phyloP scores from a whole-genome alignment of 2,797 vertebrate genomes.

The Astyanax mexicanus region DNA sequence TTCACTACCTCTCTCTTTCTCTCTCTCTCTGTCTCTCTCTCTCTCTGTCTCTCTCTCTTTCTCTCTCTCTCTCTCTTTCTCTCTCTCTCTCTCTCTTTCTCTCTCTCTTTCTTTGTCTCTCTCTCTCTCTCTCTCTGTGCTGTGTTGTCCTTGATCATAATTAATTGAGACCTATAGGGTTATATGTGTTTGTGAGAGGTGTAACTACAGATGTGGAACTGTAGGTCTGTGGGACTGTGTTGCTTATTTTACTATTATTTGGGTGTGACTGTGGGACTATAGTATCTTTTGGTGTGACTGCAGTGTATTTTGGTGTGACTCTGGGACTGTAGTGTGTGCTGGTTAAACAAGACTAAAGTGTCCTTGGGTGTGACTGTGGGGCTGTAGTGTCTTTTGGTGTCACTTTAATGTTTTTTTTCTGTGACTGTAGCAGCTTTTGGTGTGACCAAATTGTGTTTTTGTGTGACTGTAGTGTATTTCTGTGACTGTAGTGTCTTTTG shows the following conservation, averaged over 20 bases:
- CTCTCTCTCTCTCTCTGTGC: conserved; percentile 6
- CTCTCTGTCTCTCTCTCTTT: conserved; percentile 6
- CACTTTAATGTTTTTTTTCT: too few relatives aligned
- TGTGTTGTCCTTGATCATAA: conserved; percentile 10
- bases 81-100: not conserved
- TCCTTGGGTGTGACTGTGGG: not conserved
- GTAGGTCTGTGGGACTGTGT: not conserved
- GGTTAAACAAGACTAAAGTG: too few relatives aligned
- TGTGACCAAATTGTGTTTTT: not conserved
- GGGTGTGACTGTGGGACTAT: not conserved
- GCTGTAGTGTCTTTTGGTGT: not conserved
- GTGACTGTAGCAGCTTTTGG: not conserved
- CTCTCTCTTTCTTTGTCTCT: not conserved
- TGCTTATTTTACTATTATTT: too few relatives aligned
- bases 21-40: conserved; percentile 8
- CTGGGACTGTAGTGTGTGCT: not conserved
- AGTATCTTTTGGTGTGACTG: too few relatives aligned
- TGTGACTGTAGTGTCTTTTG: not conserved
- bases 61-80: not conserved
- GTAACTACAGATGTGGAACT: not conserved
- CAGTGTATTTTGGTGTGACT: not conserved
- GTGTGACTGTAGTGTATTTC: too few relatives aligned
- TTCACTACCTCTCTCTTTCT: not conserved
- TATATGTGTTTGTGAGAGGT: not conserved
- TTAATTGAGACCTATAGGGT: not conserved